Percentiles rank a stretch among this genome's conserved stretches.
Conservation (phyloP, 1,140 invertebrate genomes). For the Drosophila tsacasi region DNA sequence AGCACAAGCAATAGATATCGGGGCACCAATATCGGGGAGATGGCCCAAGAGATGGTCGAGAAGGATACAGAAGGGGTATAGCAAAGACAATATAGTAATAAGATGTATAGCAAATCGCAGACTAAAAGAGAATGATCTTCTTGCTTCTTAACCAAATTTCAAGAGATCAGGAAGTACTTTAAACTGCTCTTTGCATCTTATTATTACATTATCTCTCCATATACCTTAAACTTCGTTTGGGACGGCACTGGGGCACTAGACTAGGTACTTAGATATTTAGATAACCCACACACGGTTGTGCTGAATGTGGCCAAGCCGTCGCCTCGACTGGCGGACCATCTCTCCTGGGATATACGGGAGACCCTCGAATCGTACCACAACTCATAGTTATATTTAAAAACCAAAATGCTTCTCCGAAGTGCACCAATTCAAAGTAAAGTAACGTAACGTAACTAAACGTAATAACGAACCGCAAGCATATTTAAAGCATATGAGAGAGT, state of each 20-base stretch:
- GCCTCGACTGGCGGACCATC: constrained; percentile 42
- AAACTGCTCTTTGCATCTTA: neutral
- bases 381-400: constrained; percentile 41
- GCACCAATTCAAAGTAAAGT: constrained; percentile 58
- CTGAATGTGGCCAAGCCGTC: constrained; percentile 26
- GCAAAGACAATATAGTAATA: neutral
- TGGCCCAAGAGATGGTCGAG: constrained; percentile 18
- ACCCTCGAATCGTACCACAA: constrained; percentile 29
- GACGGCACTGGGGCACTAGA: constrained; percentile 12
- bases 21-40: constrained; percentile 18
- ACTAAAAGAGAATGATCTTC: neutral
- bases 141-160: neutral
- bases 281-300: constrained; percentile 45
- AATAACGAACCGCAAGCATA: constrained; percentile 53
- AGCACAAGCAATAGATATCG: constrained; percentile 51
- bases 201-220: neutral
- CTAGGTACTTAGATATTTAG: constrained; percentile 25
- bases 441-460: constrained; percentile 39
- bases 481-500: constrained; percentile 64
- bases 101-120: neutral
- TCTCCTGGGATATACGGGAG: neutral
- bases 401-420: constrained; percentile 47
- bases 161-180: neutral
- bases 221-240: neutral
- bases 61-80: neutral